phyloP scores from a whole-genome alignment of 2,888 invertebrate genomes.

The Acronicta leporina region DNA sequence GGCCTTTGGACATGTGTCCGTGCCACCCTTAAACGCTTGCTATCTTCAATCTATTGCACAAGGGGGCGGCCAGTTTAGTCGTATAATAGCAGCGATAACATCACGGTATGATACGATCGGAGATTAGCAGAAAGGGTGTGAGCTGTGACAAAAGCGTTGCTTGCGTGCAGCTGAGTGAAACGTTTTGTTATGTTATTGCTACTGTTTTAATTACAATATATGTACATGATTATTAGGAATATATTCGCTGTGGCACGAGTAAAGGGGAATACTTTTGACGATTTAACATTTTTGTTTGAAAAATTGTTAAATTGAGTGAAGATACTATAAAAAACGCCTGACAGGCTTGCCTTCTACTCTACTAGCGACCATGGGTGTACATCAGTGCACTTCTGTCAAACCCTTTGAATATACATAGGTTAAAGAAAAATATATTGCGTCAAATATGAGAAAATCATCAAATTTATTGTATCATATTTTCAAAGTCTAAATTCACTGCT shows the following conservation, averaged over 20 bases:
- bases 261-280: too few species aligned
- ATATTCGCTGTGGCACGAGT: not conserved
- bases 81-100: slow-evolving; percentile 58
- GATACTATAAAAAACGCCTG: too few species aligned
- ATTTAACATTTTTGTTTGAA: too few species aligned
- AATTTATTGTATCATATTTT: too few species aligned
- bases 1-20: slow-evolving; percentile 52
- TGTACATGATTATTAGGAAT: slow-evolving; percentile 2
- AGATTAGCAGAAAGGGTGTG: slow-evolving; percentile 59
- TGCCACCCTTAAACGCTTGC: slow-evolving; percentile 49
- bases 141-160: slow-evolving; percentile 51
- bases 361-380: too few species aligned
- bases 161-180: slow-evolving; percentile 51
- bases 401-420: too few species aligned
- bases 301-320: too few species aligned
- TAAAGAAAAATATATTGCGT: too few species aligned
- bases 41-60: slow-evolving; percentile 65
- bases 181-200: slow-evolving; percentile 52
- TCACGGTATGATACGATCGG: slow-evolving; percentile 50
- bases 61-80: slow-evolving; percentile 63
- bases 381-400: too few species aligned
- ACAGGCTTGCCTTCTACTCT: too few species aligned
- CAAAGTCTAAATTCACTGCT: too few species aligned
- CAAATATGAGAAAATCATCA: too few species aligned
- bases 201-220: slow-evolving; percentile 41